Percentiles rank a stretch among this genome's conserved stretches.
phyloP scores from a whole-genome alignment of 2,797 vertebrate genomes.

The Limosa lapponica region DNA sequence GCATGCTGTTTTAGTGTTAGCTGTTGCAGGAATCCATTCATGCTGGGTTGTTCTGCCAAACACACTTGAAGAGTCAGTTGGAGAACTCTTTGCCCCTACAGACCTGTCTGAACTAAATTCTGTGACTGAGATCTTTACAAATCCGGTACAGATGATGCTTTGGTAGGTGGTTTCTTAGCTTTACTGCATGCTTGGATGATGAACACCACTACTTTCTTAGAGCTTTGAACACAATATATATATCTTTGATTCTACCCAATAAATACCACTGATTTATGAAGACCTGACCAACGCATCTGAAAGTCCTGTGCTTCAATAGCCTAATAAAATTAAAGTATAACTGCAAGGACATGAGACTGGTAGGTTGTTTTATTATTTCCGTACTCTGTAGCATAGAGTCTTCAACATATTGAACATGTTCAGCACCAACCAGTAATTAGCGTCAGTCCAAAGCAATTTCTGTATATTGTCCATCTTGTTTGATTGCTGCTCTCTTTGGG shows the following conservation, averaged over 20 bases:
- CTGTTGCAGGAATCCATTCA: neutral
- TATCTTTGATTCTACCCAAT: neutral
- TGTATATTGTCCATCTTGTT: neutral
- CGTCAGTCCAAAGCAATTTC: neutral
- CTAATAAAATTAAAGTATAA: neutral
- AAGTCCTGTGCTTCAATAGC: neutral
- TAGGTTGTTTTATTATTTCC: neutral
- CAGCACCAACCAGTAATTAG: neutral
- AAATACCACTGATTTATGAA: neutral
- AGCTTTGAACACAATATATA: fast-evolving
- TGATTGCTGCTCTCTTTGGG: neutral
- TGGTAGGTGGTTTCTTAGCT: neutral
- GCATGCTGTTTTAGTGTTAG: neutral
- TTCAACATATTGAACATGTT: neutral
- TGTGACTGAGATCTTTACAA: neutral
- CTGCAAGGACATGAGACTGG: neutral
- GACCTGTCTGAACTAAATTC: neutral
- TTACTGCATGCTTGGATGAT: neutral
- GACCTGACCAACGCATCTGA: neutral
- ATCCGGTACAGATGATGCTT: neutral
- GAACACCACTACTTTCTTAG: neutral
- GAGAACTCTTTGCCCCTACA: neutral
- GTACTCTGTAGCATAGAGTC: neutral
- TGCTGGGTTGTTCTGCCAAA: neutral
- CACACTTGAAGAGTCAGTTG: neutral